These are phyloP conservation scores for Agrochola circellaris DNA, from an alignment of 2,888 invertebrate species.

Conservation along the genomic window DNA sequence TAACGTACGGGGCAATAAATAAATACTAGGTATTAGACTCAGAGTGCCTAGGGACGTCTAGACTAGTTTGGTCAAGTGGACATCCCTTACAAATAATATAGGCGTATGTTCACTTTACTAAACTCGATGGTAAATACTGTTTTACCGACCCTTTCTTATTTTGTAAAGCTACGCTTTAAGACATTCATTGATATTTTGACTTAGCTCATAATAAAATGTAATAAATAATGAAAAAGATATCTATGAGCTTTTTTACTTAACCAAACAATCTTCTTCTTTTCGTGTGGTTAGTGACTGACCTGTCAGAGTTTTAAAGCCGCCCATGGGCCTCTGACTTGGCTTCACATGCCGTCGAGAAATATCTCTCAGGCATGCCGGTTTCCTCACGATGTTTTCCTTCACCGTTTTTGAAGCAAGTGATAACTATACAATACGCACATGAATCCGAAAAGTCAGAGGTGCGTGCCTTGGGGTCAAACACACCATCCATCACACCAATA, in stretches of 20 bases:
- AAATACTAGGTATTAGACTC: neutral
- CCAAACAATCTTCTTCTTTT: no score
- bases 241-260: neutral
- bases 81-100: slow-evolving; percentile 10
- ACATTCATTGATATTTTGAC: neutral
- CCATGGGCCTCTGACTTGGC: no score
- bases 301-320: no score
- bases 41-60: slow-evolving; percentile 2
- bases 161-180: neutral
- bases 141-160: neutral
- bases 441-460: no score
- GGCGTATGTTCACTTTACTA: slow-evolving; percentile 9
- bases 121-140: neutral
- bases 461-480: no score
- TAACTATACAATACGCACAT: no score
- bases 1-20: neutral
- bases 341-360: no score
- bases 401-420: no score
- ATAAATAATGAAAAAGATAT: neutral
- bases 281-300: no score
- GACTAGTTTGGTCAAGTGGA: slow-evolving; percentile 23
- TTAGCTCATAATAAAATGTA: neutral
- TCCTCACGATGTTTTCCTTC: no score
- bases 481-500: no score
- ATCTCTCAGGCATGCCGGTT: no score